Conservation (phyloP, 2,888 invertebrate species). For the Epistrophe grossulariae region DNA sequence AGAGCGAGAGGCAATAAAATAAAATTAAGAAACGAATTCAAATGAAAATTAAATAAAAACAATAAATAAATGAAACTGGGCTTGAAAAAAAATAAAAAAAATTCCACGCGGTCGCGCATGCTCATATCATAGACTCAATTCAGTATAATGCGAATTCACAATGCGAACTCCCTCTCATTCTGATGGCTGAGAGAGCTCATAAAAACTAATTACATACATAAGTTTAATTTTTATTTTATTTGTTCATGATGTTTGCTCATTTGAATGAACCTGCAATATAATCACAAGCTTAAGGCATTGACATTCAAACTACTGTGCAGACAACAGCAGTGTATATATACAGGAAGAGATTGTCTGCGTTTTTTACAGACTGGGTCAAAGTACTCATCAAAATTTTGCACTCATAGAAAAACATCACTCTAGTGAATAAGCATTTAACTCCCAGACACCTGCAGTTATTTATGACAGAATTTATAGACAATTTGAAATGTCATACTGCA, state of each 20-base stretch:
- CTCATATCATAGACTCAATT: slow-evolving; percentile 28
- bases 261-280: slow-evolving; percentile 49
- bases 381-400: slow-evolving; percentile 12
- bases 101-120: slow-evolving; percentile 63
- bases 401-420: not conserved
- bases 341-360: slow-evolving; percentile 8
- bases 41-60: slow-evolving; percentile 55
- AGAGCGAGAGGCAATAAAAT: slow-evolving; percentile 47
- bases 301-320: slow-evolving; percentile 29
- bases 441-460: too few relatives aligned
- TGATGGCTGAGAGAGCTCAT: slow-evolving; percentile 8
- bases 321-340: too few relatives aligned
- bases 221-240: slow-evolving; percentile 63
- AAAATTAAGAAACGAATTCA: slow-evolving; percentile 67
- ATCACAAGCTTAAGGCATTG: slow-evolving; percentile 42
- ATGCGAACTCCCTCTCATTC: slow-evolving; percentile 2
- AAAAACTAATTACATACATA: slow-evolving; percentile 69
- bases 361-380: slow-evolving; percentile 15
- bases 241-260: slow-evolving; percentile 55
- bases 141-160: not conserved
- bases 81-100: slow-evolving; percentile 18
- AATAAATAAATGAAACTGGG: slow-evolving; percentile 25
- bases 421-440: too few relatives aligned
- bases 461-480: too few relatives aligned
- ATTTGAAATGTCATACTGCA: too few relatives aligned